Evolutionary conservation across 2,113 vertebrate genomes (phyloP).

Genomic region (Vidua macroura): DNA sequence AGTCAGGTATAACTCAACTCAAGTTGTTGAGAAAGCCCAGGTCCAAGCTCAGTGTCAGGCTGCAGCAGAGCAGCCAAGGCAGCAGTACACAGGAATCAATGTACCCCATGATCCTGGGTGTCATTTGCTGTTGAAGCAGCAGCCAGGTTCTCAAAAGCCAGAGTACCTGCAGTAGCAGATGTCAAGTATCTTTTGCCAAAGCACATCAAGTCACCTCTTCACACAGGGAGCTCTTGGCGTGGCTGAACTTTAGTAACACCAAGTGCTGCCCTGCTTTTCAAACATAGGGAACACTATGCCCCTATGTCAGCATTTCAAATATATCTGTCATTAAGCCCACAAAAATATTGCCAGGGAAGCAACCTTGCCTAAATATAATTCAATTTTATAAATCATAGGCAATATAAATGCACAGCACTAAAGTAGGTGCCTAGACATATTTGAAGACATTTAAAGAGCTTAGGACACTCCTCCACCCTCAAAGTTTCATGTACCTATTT

Average conservation of each 20-base stretch:
- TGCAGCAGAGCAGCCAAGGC: not conserved
- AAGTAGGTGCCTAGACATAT: not conserved
- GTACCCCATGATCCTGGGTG: not conserved
- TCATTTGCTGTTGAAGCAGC: accelerated
- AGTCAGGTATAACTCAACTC: not conserved
- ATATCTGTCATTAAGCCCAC: not conserved
- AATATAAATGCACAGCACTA: not conserved
- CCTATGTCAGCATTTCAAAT: not conserved
- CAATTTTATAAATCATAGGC: not conserved
- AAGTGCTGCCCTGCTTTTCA: not conserved
- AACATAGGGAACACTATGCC: not conserved
- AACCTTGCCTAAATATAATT: not conserved
- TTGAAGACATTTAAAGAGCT: not conserved
- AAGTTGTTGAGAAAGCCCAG: not conserved
- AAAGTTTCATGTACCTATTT: not conserved
- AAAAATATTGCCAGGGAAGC: not conserved
- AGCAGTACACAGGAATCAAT: not conserved
- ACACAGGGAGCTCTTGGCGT: accelerated
- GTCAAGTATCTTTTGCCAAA: not conserved
- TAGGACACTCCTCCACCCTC: not conserved
- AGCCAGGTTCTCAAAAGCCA: not conserved
- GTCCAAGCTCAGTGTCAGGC: not conserved
- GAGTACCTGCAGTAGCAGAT: not conserved
- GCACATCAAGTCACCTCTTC: not conserved
- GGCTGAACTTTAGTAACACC: not conserved